These are phyloP conservation scores for Equus quagga DNA, from an alignment of 2,113 vertebrate genomes.

Conservation along the genomic window DNA sequence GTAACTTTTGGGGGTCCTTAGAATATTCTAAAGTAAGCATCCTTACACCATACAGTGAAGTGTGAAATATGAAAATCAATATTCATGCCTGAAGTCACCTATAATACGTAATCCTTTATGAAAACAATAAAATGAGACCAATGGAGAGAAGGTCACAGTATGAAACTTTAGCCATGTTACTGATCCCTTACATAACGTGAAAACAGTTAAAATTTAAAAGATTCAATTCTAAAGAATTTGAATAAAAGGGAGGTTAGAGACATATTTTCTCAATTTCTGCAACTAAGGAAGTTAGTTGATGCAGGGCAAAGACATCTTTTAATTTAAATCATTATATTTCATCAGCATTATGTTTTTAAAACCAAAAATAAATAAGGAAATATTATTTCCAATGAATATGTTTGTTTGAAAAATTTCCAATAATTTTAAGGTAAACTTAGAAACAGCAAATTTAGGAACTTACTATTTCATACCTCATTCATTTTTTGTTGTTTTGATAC, in stretches of 20 bases:
- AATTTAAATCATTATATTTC: neutral
- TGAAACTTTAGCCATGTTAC: neutral
- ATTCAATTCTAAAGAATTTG: neutral
- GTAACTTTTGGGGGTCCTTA: neutral
- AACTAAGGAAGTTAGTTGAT: neutral
- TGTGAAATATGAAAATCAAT: neutral
- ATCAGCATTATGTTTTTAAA: neutral
- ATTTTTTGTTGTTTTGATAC: neutral
- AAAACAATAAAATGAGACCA: neutral
- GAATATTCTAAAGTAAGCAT: neutral
- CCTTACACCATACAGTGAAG: neutral
- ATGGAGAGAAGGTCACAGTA: neutral
- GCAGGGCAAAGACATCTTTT: neutral
- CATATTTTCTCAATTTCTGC: neutral
- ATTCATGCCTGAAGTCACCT: neutral
- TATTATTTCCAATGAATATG: neutral
- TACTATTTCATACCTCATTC: neutral
- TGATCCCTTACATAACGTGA: neutral
- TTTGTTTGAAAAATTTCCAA: neutral
- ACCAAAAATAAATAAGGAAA: neutral
- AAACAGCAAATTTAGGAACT: neutral
- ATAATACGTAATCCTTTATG: neutral
- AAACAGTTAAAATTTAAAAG: neutral
- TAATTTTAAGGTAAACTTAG: conserved; percentile 15
- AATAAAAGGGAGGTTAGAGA: neutral